Conservation (phyloP, 1,140 invertebrate genomes). For the Drosophila hydei region DNA sequence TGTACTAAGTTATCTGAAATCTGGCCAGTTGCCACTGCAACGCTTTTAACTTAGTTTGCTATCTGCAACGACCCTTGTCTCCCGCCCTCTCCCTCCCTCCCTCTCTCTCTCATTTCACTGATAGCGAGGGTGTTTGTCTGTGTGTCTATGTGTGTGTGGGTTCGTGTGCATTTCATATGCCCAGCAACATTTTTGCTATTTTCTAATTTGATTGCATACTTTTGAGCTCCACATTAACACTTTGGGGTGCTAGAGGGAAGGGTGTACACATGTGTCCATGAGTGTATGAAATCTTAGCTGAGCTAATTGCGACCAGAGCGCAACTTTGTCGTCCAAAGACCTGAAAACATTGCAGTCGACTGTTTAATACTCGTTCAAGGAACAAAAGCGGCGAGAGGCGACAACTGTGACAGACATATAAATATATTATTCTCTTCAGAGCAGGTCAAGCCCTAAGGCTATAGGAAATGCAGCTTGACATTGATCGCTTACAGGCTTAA, state of each 20-base stretch:
- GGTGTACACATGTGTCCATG: not conserved
- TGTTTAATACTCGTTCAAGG: not conserved
- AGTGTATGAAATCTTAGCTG: conserved; percentile 20
- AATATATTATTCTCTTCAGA: too few relatives aligned
- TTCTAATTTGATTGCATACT: conserved; percentile 80
- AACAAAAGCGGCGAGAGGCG: too few relatives aligned
- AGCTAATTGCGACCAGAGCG: conserved; percentile 59
- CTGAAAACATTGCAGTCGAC: not conserved
- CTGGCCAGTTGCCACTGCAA: conserved; percentile 57
- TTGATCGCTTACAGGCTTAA: too few relatives aligned
- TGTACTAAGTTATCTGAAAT: conserved; percentile 46
- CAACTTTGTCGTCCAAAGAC: conserved; percentile 50
- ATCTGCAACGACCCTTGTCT: conserved; percentile 10
- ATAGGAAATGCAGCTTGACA: too few relatives aligned
- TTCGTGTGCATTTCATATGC: conserved; percentile 45
- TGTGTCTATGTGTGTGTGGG: conserved; percentile 21
- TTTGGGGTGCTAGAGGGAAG: conserved; percentile 25
- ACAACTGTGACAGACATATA: too few relatives aligned
- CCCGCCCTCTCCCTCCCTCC: not conserved
- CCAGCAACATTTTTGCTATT: conserved; percentile 53
- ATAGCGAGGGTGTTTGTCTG: not conserved
- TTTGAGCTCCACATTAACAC: conserved; percentile 73
- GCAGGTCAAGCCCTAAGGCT: too few relatives aligned
- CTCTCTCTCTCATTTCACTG: not conserved
- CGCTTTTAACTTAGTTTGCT: conserved; percentile 71